Evolutionary conservation across 1,140 invertebrate genomes (phyloP).

Genomic region (Euura lappo): DNA sequence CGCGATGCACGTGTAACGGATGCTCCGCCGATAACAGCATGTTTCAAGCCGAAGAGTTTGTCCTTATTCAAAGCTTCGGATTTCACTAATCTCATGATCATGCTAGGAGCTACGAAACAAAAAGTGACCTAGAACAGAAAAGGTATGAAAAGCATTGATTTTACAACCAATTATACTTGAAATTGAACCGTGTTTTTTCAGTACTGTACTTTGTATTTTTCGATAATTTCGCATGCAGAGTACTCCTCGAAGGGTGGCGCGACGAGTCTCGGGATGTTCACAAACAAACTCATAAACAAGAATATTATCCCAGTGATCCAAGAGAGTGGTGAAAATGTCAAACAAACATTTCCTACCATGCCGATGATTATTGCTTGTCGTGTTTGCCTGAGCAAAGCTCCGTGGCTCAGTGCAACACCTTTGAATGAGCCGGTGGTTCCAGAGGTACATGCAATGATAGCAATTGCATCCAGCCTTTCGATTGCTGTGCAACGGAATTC

Average conservation of each 20-base stretch:
- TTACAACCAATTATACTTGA: not conserved
- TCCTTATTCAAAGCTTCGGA: constrained; percentile 30
- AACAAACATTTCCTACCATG: not conserved
- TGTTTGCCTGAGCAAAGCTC: constrained; percentile 19
- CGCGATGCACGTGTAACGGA: constrained; percentile 36
- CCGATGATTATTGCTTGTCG: constrained; percentile 11
- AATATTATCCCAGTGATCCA: constrained; percentile 32
- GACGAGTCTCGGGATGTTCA: constrained; percentile 51
- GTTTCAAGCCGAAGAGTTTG: constrained; percentile 32
- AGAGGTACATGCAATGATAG: constrained; percentile 44
- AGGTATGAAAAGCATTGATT: not conserved
- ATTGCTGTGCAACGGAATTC: constrained; percentile 34
- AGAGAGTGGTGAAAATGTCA: constrained; percentile 36
- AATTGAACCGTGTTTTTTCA: not conserved
- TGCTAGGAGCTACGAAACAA: not conserved
- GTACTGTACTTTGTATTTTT: constrained; percentile 48
- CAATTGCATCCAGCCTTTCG: constrained; percentile 32
- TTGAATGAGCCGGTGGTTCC: constrained; percentile 49
- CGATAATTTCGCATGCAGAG: constrained; percentile 57
- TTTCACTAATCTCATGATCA: not conserved
- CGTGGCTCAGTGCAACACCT: constrained; percentile 37
- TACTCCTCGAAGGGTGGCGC: constrained; percentile 63
- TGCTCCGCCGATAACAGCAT: constrained; percentile 44
- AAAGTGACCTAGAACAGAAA: not conserved
- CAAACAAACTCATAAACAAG: constrained; percentile 35